Base-by-base conservation (phyloP, 2,797 vertebrate species). In the Anguilla marmorata region DNA sequence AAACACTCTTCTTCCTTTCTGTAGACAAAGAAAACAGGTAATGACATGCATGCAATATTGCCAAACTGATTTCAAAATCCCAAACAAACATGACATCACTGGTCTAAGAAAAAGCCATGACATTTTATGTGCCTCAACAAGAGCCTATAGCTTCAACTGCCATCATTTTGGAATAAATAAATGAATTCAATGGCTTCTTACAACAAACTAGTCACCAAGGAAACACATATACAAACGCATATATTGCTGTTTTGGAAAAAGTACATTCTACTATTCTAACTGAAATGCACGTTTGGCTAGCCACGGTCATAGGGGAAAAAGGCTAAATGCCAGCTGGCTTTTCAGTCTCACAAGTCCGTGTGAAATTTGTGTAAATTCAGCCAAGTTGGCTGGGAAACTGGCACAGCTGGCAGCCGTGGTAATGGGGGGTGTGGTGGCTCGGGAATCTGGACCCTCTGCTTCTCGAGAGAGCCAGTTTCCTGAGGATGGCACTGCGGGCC, bases 301-400 rank as follows among this genome's bases (percentile, higher is more conserved):
- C n/a, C 63, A 66, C 21, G n/a, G n/a, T n/a, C 21, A 66, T 24
- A 27, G 63, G n/a, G 63, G n/a, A 27, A 66, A 66, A 66, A 66
- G 63, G 63, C 63, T 24, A 66, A 66, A 66, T 66, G 63, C 63
- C 63, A 66, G 63, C 24, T 66, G 63, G 63, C 63, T 66, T 66
- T 66, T 66, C 1, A 66, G 63, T 24, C 16, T 63, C 58, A 19
- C 58, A 63, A 63, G 58, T n/a, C 21, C 3, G 63, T 66, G 63
- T 66, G 63, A 66, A 66, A 66, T 66, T 8, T 66, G 24, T 66
- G 63, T n/a, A 66, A 66, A n/a, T 66, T 27, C 63, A 27, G 63
- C 63, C 63, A 66, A 66, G 21, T 66, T 66, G 63, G 63, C 63
- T 9, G 63, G 63, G n/a, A 27, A 27, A 66, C 63, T 9, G 63